Base-by-base conservation (phyloP, 2,113 vertebrate genomes). In the Catharus bicknelli region DNA sequence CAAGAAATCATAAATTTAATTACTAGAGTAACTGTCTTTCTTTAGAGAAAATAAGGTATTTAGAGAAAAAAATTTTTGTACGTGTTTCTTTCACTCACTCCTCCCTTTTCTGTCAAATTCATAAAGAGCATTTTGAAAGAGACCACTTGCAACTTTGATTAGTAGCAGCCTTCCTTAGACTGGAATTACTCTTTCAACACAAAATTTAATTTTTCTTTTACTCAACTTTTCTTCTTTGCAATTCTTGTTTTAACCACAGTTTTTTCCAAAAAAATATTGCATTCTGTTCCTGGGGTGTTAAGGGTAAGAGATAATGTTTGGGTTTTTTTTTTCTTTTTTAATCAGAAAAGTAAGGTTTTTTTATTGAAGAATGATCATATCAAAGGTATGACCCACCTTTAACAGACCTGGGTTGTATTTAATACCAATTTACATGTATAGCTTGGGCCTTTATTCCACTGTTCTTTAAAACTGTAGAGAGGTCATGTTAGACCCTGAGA, bases 311-410 rank as follows among this genome's bases (percentile, higher is more conserved):
- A 36, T 32, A 32, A 12, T 13, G 11, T 2, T 38, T 38, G 10
- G 38, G 9, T 38, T 38, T 38, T 38, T 34, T 29, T 32, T 67
- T 47, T 59, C 55, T 83, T 87, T 83, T 89, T 26, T 84, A 7
- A 57, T 2, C 26, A n/a, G 66, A 43, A 47, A 84, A 66, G 3
- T 8, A 53, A 3, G 21, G 0, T 0, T 9, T 43, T 42, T 55
- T 57, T 27, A 30, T 26, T 4, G 17, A 67, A 79, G 6, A 74
- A 43, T 29, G 4, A 29, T 69, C 9, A 38, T 38, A 64, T 47
- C 45, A 78, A 48, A 74, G 8, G 3, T 74, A 22, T 66, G 9
- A 87, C 13, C 13, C 53, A 67, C 13, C 7, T 75, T 83, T 83
- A 88, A 43, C 5, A 95, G 68, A 59, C 2, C 4, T 79, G 9